phyloP scores from a whole-genome alignment of 2,888 invertebrate genomes.

The Cantharis nigra region DNA sequence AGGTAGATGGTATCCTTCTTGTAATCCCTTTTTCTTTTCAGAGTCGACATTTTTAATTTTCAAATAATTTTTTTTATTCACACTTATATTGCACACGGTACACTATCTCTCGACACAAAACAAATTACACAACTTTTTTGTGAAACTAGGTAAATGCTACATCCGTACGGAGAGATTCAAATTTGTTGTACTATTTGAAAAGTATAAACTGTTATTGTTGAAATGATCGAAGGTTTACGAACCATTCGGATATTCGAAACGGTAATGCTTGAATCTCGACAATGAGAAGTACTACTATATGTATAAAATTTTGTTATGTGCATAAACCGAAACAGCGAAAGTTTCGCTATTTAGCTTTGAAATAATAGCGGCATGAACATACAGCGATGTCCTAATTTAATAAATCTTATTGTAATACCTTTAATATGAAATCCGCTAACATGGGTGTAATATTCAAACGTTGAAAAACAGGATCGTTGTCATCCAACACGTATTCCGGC shows the following conservation, averaged over 20 bases:
- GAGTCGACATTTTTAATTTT: slow-evolving; percentile 47
- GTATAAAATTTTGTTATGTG: slow-evolving; percentile 22
- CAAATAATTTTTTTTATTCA: background rate
- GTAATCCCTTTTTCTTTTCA: slow-evolving; percentile 70
- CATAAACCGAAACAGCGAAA: slow-evolving; percentile 26
- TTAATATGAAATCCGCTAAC: slow-evolving; percentile 34
- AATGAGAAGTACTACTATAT: slow-evolving; percentile 11
- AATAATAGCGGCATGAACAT: background rate
- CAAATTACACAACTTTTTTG: background rate
- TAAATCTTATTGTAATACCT: slow-evolving; percentile 27
- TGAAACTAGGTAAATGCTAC: background rate
- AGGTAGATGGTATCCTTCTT: slow-evolving; percentile 86
- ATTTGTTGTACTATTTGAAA: slow-evolving; percentile 8
- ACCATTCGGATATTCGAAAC: slow-evolving; percentile 6
- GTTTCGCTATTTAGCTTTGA: slow-evolving; percentile 15
- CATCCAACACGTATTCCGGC: slow-evolving; percentile 45
- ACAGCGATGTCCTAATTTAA: background rate
- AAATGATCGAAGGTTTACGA: slow-evolving; percentile 1
- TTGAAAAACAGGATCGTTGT: slow-evolving; percentile 44
- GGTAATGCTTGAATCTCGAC: slow-evolving; percentile 7
- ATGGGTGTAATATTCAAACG: slow-evolving; percentile 39
- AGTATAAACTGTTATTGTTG: background rate
- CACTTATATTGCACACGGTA: too few species aligned
- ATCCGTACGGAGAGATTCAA: slow-evolving; percentile 3
- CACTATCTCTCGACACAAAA: background rate